Conservation (phyloP, 2,797 vertebrate genomes). For the Chaetodon trifasciatus region DNA sequence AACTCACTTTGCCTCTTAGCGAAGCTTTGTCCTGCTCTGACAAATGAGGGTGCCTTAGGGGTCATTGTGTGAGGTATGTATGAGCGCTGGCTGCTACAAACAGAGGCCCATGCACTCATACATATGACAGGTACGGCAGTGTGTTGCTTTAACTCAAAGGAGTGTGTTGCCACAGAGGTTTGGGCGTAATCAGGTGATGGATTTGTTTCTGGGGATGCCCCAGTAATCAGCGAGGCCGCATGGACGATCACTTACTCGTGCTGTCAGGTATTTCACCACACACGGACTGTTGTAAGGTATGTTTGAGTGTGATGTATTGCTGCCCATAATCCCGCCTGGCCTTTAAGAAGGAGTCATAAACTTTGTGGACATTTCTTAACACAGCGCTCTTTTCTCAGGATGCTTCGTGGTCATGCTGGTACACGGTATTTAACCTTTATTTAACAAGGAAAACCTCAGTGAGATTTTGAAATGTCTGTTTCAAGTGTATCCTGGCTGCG, state of each 20-base stretch:
- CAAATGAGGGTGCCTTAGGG: conserved; percentile 64
- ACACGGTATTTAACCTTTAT: conserved; percentile 35
- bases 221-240: conserved; percentile 55
- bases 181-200: conserved; percentile 64
- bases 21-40: conserved; percentile 69
- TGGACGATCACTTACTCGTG: conserved; percentile 59
- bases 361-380: conserved; percentile 38
- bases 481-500: neutral
- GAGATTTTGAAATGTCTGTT: conserved; percentile 37
- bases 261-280: conserved; percentile 49
- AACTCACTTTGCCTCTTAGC: conserved; percentile 45
- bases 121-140: conserved; percentile 68
- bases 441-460: conserved; percentile 28
- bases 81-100: conserved; percentile 42
- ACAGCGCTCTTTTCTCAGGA: conserved; percentile 33
- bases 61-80: conserved; percentile 52
- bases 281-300: conserved; percentile 27
- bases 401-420: conserved; percentile 29
- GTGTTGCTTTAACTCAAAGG: conserved; percentile 58
- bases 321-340: conserved; percentile 38
- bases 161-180: conserved; percentile 53
- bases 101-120: conserved; percentile 53
- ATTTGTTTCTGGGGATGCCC: conserved; percentile 61
- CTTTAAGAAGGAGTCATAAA: conserved; percentile 65
- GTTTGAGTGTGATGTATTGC: conserved; percentile 60